Evolutionary conservation across 2,113 vertebrate species (phyloP), one percentile per base, ranked within the genome.

Genomic region (Calidris pugnax): DNA sequence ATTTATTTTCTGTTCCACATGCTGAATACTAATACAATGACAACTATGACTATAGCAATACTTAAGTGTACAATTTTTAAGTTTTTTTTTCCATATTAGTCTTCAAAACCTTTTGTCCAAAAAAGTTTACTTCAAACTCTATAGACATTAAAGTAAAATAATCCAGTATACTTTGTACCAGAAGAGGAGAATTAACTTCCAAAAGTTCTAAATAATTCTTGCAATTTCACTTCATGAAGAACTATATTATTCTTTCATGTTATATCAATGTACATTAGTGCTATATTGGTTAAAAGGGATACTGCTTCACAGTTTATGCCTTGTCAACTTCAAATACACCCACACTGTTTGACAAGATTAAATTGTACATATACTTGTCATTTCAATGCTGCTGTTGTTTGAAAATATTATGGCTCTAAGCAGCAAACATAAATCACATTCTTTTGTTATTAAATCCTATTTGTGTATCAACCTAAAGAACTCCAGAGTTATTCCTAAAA

Each of bases 241-340:
- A 8, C 45, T 69, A 12, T 48, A 50, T 55, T 71, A 73, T 37
- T 30, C n/a, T 59, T 81, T 53, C 3, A 7, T n/a, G 27, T 83
- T 94, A 3, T 74, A 83, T 85, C 73, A 80, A 3, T 60, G 50
- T 39, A 23, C 33, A 19, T 90, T 56, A 78, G 35, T 57, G 76
- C 45, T 83, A 8, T 37, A 48, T 22, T 78, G 68, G 69, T 90
- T 89, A 86, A 90, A 96, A 97, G 59, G 77, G 78, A 89, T 12
- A 83, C 63, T 56, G 43, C 48, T 88, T 87, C 71, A 60, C 79
- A 91, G 60, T 90, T 97, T 72, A 26, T 95, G 92, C 67, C 62
- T 64, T 90, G 78, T 89, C 88, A 90, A 1, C 73, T 93, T 43
- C 75, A 91, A 76, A 55, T 57, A 50, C 60, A 84, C 66, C 72